phyloP scores from a whole-genome alignment of 2,113 vertebrate species.

The Muntiacus muntjak region DNA sequence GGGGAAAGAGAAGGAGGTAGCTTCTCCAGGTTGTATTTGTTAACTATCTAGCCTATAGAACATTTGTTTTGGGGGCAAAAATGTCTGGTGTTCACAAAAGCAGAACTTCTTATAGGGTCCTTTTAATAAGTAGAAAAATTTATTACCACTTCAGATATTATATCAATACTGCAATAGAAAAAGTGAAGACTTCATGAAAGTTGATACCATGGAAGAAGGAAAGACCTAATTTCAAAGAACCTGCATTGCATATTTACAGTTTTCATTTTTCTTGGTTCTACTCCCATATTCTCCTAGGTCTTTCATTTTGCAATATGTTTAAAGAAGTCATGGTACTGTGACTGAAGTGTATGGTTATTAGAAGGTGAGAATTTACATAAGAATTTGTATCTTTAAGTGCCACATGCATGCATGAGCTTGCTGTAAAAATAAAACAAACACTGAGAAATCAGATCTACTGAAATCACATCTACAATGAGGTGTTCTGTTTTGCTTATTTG shows the following conservation, averaged over 20 bases:
- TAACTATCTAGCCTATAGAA: background rate
- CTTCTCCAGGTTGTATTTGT: background rate
- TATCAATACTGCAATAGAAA: background rate
- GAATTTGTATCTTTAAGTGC: background rate
- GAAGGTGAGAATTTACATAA: background rate
- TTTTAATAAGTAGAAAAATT: background rate
- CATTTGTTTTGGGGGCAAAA: background rate
- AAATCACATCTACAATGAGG: background rate
- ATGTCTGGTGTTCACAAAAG: background rate
- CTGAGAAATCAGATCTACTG: background rate
- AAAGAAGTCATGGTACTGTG: background rate
- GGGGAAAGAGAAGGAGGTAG: background rate
- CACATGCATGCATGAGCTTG: background rate
- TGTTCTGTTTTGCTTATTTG: background rate
- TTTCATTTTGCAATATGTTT: background rate
- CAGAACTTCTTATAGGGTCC: background rate
- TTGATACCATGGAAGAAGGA: background rate
- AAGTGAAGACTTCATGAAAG: background rate
- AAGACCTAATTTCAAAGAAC: background rate
- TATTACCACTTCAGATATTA: background rate
- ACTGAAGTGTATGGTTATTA: background rate
- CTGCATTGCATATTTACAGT: background rate
- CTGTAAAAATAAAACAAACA: background rate
- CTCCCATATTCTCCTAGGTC: background rate
- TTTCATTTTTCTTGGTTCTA: background rate